Evolutionary conservation across 1,140 invertebrate genomes (phyloP), one percentile per base, ranked within the genome.

Genomic region (Pissodes strobi): DNA sequence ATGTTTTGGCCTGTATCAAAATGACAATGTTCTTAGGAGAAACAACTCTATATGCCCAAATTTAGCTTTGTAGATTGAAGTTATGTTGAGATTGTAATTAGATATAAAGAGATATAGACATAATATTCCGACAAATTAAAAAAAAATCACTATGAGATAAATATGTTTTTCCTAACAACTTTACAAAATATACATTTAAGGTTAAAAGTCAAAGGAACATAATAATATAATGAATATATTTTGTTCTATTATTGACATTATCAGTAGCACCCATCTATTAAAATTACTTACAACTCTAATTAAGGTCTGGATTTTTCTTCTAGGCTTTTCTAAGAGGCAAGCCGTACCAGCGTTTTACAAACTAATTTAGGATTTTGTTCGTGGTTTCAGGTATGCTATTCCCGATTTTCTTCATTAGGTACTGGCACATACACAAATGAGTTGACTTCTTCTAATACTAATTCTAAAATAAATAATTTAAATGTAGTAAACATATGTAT

Each of bases 371-470:
- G 10, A n/a, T 10, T 8, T 41, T 58, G 21, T 1, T 27, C 22
- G n/a, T 25, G 5, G 1, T 30, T 9, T 10, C 15, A 10, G 10
- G 1, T 27, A 43, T 22, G 15, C n/a, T 62, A 69, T 55, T 68
- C 63, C 13, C 55, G 15, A 18, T n/a, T 65, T 27, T 75, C 76
- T 65, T 78, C 76, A 19, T 81, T 81, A 43, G 84, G 83, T 52
- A 88, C 87, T 3, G 89, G 87, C 27, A 66, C 67, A 68, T 70
- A 73, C 64, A 85, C 84, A 78, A 92, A 92, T 64, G 85, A 89
- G 34, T 87, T 80, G 13, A 90, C 86, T 82, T 91, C 90, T 72
- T 90, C 86, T 74, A 88, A 90, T 13, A 92, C 88, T 37, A 91
- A 79, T 70, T 91, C 89, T 90, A 79, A 52, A 87, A 83, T 68